Evolutionary conservation across 2,888 invertebrate genomes (phyloP).

Genomic region (Phania funesta): DNA sequence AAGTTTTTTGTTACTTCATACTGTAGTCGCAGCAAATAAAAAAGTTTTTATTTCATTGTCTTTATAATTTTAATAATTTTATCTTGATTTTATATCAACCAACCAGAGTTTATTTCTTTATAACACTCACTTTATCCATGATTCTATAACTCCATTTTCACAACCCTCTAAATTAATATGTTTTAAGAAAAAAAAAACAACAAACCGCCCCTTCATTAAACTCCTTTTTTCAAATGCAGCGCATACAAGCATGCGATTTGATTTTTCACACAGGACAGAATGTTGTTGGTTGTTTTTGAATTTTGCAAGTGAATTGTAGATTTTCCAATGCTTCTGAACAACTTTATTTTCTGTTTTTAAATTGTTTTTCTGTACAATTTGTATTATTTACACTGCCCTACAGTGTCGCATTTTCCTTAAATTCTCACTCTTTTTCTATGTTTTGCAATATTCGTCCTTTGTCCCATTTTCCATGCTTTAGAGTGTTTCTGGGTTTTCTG

Average conservation of each 20-base stretch:
- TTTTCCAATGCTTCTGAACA: background rate
- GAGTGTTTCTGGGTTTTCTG: slow-evolving; percentile 31
- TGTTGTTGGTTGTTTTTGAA: background rate
- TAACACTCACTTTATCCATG: background rate
- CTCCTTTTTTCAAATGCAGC: background rate
- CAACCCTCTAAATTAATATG: slow-evolving; percentile 8
- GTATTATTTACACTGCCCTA: slow-evolving; percentile 30
- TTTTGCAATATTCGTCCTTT: background rate
- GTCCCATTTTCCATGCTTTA: background rate
- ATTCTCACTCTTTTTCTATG: background rate
- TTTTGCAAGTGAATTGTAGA: slow-evolving; percentile 16
- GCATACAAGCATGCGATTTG: background rate
- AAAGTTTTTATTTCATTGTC: too few species aligned
- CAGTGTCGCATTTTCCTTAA: slow-evolving; percentile 6
- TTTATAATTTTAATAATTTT: too few species aligned
- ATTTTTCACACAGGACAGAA: background rate
- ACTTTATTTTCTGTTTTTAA: background rate
- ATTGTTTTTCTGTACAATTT: slow-evolving; percentile 6
- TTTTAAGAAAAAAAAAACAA: too few species aligned
- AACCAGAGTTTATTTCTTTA: background rate
- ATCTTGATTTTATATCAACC: background rate
- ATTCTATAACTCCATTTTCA: background rate
- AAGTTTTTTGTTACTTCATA: too few species aligned
- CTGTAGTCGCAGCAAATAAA: too few species aligned
- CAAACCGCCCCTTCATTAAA: too few species aligned